These are phyloP conservation scores for Archilochus colubris DNA, from an alignment of 2,113 vertebrate genomes.

Conservation along the genomic window DNA sequence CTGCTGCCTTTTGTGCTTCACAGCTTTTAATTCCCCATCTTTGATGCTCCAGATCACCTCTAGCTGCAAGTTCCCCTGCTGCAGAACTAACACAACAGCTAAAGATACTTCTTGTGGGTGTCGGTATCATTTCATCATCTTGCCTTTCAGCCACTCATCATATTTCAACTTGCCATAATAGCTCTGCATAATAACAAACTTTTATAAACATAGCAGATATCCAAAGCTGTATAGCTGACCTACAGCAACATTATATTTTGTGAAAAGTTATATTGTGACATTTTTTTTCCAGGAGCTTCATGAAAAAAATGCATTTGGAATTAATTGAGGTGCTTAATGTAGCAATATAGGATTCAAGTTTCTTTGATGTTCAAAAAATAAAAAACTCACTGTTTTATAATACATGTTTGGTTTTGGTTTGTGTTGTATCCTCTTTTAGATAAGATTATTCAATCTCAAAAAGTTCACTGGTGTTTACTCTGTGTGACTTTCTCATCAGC, in stretches of 20 bases:
- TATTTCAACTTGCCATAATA: not conserved
- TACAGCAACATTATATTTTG: rapidly evolving
- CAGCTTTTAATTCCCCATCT: not conserved
- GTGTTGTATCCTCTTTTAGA: not conserved
- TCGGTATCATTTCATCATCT: not conserved
- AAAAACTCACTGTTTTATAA: not conserved
- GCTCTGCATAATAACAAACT: not conserved
- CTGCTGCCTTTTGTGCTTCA: not conserved
- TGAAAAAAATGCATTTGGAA: not conserved
- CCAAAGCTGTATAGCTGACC: not conserved
- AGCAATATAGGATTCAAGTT: not conserved
- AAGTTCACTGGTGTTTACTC: not conserved
- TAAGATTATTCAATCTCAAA: not conserved
- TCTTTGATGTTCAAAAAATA: not conserved
- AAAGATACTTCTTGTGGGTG: not conserved
- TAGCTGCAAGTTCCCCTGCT: not conserved
- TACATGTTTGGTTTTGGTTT: not conserved
- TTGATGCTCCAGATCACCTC: not conserved
- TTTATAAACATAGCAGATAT: not conserved
- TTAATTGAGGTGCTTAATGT: not conserved
- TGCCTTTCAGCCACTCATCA: not conserved
- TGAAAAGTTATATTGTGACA: not conserved
- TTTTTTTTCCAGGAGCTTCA: not conserved
- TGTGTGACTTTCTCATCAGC: not conserved
- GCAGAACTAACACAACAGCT: not conserved